Evolutionary conservation across 2,888 invertebrate genomes (phyloP).

Genomic region (Cephus spinipes): DNA sequence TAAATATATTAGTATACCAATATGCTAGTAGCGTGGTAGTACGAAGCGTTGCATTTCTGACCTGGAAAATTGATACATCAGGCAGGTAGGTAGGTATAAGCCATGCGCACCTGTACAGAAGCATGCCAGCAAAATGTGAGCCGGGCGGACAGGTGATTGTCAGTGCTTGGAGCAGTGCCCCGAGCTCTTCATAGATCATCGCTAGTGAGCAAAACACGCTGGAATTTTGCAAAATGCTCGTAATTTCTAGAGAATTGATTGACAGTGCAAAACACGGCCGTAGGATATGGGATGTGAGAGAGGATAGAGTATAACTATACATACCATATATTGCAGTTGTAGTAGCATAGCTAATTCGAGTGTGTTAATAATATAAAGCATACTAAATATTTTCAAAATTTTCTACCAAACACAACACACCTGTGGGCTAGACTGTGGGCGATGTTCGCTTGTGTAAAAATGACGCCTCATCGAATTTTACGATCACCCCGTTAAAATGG

Average conservation of each 20-base stretch:
- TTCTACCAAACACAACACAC: neutral
- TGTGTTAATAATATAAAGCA: too few relatives aligned
- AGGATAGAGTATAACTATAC: neutral
- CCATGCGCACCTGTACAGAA: conserved; percentile 24
- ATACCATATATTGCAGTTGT: neutral
- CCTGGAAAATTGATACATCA: conserved; percentile 51
- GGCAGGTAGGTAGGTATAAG: conserved; percentile 23
- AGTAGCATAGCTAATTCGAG: neutral
- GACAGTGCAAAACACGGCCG: neutral
- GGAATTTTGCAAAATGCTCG: neutral
- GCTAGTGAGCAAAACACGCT: neutral
- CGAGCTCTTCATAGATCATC: conserved; percentile 28
- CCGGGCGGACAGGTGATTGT: conserved; percentile 61
- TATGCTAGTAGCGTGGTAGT: neutral
- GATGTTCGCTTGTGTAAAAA: conserved; percentile 35
- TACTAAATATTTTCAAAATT: too few relatives aligned
- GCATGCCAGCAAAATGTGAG: neutral
- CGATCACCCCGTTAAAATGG: conserved; percentile 22
- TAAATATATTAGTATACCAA: neutral
- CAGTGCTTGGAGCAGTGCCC: conserved; percentile 52
- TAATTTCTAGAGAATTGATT: neutral
- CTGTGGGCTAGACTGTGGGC: neutral
- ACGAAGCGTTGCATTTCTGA: neutral
- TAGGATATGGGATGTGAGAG: neutral
- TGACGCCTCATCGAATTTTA: conserved; percentile 53